These are phyloP conservation scores for Lysandra bellargus DNA, from an alignment of 2,888 invertebrate genomes.

Conservation along the genomic window DNA sequence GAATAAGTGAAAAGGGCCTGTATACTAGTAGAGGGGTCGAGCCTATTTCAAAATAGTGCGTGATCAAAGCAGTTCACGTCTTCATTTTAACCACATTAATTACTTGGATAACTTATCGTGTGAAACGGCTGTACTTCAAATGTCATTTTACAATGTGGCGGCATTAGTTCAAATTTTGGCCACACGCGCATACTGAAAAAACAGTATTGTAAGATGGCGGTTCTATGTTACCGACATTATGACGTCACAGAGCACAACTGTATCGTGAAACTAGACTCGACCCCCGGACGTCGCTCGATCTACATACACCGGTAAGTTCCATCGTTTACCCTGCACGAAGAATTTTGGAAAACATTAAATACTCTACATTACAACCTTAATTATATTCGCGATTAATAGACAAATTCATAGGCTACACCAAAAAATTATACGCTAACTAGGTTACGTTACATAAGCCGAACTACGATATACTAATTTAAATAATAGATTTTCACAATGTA, in stretches of 20 bases:
- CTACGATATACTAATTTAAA: conserved; percentile 21
- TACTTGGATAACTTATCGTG: background rate
- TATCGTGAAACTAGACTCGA: background rate
- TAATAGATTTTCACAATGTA: conserved; percentile 16
- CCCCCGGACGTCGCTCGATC: conserved; percentile 14
- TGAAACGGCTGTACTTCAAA: background rate
- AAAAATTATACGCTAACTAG: conserved; percentile 26
- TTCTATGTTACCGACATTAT: background rate
- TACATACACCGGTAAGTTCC: conserved; percentile 38
- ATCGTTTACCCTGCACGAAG: conserved; percentile 74
- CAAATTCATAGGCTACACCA: conserved; percentile 18
- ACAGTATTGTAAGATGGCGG: background rate
- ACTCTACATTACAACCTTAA: conserved; percentile 44
- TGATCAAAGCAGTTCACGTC: background rate
- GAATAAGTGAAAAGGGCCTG: conserved; percentile 14
- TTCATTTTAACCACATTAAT: background rate
- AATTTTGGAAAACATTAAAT: conserved; percentile 68
- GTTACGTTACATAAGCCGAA: conserved; percentile 21
- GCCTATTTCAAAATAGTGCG: background rate
- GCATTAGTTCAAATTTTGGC: background rate
- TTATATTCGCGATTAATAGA: conserved; percentile 12
- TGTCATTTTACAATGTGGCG: too few relatives aligned
- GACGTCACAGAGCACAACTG: background rate
- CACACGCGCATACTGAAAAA: background rate
- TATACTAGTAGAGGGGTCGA: background rate